phyloP scores from a whole-genome alignment of 2,113 vertebrate genomes.

The Chloropsis cyanopogon region DNA sequence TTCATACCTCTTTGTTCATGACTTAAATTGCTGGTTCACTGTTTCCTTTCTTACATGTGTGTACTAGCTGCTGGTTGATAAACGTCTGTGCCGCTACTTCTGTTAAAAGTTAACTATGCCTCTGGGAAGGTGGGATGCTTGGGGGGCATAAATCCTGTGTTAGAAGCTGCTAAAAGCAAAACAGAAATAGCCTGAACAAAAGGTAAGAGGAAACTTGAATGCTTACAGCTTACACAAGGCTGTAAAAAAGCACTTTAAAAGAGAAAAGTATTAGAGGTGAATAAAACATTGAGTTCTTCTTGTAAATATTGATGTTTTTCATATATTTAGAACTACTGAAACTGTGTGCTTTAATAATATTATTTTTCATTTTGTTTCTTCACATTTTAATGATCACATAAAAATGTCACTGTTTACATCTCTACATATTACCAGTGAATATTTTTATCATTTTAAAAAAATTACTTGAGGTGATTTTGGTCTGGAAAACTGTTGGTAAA shows the following conservation, averaged over 20 bases:
- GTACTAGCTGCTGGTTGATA: not conserved
- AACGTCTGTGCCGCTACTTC: not conserved
- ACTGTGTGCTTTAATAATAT: not conserved
- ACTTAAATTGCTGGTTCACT: not conserved
- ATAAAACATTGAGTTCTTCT: not conserved
- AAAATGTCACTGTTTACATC: not conserved
- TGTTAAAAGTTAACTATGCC: not conserved
- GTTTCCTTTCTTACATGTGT: not conserved
- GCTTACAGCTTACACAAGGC: not conserved
- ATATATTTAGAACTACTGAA: not conserved
- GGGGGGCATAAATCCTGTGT: not conserved
- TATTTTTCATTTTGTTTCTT: not conserved
- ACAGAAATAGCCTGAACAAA: not conserved
- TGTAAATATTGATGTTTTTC: not conserved
- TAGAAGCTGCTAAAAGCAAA: not conserved
- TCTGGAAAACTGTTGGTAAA: not conserved
- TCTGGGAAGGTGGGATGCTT: not conserved
- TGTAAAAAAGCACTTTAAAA: not conserved
- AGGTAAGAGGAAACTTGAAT: not conserved
- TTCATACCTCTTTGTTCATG: not conserved
- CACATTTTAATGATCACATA: not conserved
- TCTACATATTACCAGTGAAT: not conserved
- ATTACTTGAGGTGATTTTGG: not conserved
- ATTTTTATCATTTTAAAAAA: not conserved
- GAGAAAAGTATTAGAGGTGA: not conserved